Evolutionary conservation across 2,888 invertebrate genomes (phyloP), one percentile per base, ranked within the genome.

Genomic region (Himalopsyche tibetana): DNA sequence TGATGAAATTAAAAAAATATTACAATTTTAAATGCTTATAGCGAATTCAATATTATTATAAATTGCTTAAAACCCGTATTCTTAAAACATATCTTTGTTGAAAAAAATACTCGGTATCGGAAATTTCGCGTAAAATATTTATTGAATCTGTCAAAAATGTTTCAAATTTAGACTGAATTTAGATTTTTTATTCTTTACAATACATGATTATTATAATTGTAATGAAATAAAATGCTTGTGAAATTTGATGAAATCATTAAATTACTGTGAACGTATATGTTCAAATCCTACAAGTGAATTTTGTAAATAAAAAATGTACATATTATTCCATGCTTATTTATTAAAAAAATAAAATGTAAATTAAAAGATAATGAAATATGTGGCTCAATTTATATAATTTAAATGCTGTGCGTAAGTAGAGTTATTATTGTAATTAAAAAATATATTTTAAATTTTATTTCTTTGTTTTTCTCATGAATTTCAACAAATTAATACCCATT

Each of bases 301-400:
- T 74, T 74, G 74, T 74, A 74, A 74, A 74, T 74, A 74, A 9
- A 15, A 36, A 36, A 36, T 74, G 28, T 74, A 28, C 36, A 28
- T 36, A 19, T 8, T 74, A 74, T 74, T 74, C 74, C 74, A 74
- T 74, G 36, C 28, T 74, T 74, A 74, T 74, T 74, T 74, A 74
- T 74, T 74, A n/a, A 36, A 36, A 51, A 69, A 11, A 28, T 28
- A 28, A 74, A 15, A 36, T 74, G 74, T 74, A 74, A 74, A 36
- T 38, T 74, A 69, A 69, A 69, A 5, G 11, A 19, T 15, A 74
- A 74, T 36, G 1, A 38, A 36, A 36, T 74, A 74, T 36, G 74
- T 74, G 74, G 74, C 74, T 74, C 74, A 74, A 74, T 74, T 74
- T 74, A 74, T 74, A 36, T 74, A 12, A 74, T 74, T 74, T 74